phyloP scores from a whole-genome alignment of 2,888 invertebrate genomes.

The Nomada fucata region DNA sequence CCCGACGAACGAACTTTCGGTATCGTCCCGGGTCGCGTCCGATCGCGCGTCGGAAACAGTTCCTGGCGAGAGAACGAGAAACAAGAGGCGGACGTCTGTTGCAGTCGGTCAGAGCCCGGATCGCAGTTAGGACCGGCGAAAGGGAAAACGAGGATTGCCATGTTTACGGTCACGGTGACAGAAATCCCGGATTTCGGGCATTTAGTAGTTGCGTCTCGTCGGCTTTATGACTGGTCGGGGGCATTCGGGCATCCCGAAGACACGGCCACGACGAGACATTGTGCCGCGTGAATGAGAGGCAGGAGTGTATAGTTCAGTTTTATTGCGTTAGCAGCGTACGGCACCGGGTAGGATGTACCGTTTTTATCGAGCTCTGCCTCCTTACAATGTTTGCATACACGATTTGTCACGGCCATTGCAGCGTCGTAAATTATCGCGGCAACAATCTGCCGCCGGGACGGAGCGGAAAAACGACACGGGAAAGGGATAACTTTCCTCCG shows the following conservation, averaged over 20 bases:
- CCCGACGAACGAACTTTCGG: too few species aligned
- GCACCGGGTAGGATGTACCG: slow-evolving; percentile 69
- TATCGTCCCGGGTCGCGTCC: too few species aligned
- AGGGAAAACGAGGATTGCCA: slow-evolving; percentile 28
- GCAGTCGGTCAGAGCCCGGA: slow-evolving; percentile 5
- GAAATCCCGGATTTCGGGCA: slow-evolving; percentile 43
- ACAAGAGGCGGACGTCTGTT: slow-evolving; percentile 22
- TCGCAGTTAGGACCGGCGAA: slow-evolving; percentile 1
- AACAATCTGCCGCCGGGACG: slow-evolving; percentile 49
- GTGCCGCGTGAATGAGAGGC: slow-evolving; percentile 52
- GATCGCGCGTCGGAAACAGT: too few species aligned
- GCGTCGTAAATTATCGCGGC: slow-evolving; percentile 79
- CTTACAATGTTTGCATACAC: slow-evolving; percentile 82
- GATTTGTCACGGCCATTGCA: slow-evolving; percentile 82
- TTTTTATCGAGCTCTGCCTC: slow-evolving; percentile 77
- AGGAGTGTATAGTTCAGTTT: slow-evolving; percentile 78
- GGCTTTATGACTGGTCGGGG: slow-evolving; percentile 65
- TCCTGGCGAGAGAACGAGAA: background rate
- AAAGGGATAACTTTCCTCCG: slow-evolving; percentile 37
- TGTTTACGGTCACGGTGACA: slow-evolving; percentile 53
- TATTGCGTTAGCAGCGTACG: slow-evolving; percentile 74
- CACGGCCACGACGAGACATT: slow-evolving; percentile 35
- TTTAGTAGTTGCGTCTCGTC: slow-evolving; percentile 53
- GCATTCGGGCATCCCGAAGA: slow-evolving; percentile 20
- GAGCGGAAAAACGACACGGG: slow-evolving; percentile 22